phyloP scores from a whole-genome alignment of 2,113 vertebrate genomes.

The Natator depressus region DNA sequence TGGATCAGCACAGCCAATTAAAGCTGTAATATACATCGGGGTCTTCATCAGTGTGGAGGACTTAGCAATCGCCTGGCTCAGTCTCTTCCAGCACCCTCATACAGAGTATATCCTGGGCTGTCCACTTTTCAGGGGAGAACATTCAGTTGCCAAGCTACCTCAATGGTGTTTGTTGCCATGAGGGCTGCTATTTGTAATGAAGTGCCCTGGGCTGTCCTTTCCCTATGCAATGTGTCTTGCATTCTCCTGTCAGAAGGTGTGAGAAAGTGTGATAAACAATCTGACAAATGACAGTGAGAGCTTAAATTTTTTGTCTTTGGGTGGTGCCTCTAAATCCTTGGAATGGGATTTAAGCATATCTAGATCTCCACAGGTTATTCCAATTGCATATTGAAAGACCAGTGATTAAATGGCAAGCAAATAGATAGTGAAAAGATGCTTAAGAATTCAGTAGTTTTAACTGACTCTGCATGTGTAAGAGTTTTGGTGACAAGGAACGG shows the following conservation, averaged over 20 bases:
- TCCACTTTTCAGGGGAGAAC: neutral
- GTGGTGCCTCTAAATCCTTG: neutral
- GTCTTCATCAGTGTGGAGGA: neutral
- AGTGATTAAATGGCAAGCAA: slow-evolving; percentile 24
- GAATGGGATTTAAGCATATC: slow-evolving; percentile 8
- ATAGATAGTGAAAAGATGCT: neutral
- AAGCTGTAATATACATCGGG: neutral
- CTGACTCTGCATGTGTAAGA: neutral
- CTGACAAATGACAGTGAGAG: neutral
- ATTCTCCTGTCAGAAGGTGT: neutral
- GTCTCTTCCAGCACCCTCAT: neutral
- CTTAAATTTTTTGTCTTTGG: neutral
- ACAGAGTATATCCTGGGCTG: neutral
- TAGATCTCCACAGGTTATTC: neutral
- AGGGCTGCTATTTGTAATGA: neutral
- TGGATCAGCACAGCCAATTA: neutral
- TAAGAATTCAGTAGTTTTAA: neutral
- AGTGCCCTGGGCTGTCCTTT: neutral
- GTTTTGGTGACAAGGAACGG: neutral
- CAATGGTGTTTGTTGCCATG: neutral
- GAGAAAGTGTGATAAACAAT: neutral
- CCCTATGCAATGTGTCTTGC: neutral
- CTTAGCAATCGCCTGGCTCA: neutral
- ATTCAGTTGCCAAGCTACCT: neutral
- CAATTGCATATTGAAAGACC: slow-evolving; percentile 28